Percentiles rank a stretch among this genome's conserved stretches.
phyloP scores from a whole-genome alignment of 2,797 vertebrate species.

The Parambassis ranga region DNA sequence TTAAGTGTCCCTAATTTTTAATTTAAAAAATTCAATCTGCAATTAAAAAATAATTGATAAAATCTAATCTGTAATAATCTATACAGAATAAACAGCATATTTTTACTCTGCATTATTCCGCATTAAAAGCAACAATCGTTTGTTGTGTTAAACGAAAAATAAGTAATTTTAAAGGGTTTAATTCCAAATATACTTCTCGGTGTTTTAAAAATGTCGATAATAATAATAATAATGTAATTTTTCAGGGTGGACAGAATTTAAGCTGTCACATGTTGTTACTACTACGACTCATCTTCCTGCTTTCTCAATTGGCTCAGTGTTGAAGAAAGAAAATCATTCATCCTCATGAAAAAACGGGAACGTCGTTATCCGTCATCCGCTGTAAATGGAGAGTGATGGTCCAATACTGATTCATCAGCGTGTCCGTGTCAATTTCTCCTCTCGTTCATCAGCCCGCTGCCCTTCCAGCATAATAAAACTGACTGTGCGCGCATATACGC shows the following conservation, averaged over 20 bases:
- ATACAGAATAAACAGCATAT: too few species aligned
- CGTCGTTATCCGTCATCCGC: slow-evolving; percentile 65
- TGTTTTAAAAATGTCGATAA: slow-evolving; percentile 12
- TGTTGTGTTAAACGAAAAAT: too few species aligned
- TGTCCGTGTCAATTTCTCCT: slow-evolving; percentile 54
- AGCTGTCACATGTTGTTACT: slow-evolving; percentile 3
- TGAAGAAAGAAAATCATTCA: slow-evolving; percentile 35
- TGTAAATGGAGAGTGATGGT: slow-evolving; percentile 71
- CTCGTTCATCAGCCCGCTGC: slow-evolving; percentile 62
- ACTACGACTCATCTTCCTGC: slow-evolving; percentile 31
- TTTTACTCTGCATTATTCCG: too few species aligned
- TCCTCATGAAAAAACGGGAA: slow-evolving; percentile 34
- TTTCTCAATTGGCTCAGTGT: slow-evolving; percentile 35
- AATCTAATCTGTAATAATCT: too few species aligned
- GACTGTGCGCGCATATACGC: slow-evolving; percentile 6
- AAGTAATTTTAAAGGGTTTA: too few species aligned
- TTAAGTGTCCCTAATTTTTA: too few species aligned
- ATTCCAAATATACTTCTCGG: too few species aligned
- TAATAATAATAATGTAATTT: not conserved
- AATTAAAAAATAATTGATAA: too few species aligned
- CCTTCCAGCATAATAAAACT: slow-evolving; percentile 39
- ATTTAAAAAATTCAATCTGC: too few species aligned
- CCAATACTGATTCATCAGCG: slow-evolving; percentile 73
- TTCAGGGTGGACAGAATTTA: not conserved
- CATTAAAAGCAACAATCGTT: too few species aligned